Conservation (phyloP, 2,113 vertebrate species). For the Chinchilla lanigera region DNA sequence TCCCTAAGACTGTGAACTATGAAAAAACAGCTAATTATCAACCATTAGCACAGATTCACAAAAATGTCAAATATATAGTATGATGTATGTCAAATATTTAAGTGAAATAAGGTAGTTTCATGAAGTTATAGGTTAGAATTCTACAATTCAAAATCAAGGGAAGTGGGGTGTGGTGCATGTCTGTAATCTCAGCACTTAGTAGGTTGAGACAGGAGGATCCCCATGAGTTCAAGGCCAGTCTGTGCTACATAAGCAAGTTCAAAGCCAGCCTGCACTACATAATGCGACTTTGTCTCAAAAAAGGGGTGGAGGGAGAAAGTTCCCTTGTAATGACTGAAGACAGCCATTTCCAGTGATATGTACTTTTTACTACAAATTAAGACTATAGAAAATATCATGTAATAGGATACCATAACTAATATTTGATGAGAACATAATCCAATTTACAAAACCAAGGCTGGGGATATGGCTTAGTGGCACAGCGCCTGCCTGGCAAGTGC, state of each 20-base stretch:
- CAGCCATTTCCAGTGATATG: neutral
- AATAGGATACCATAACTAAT: neutral
- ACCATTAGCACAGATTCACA: neutral
- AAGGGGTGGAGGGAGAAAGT: neutral
- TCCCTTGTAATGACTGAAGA: neutral
- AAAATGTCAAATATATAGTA: constrained; percentile 43
- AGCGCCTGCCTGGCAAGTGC: too few species aligned
- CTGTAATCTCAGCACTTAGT: neutral
- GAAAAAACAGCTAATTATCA: constrained; percentile 45
- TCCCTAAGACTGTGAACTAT: constrained; percentile 19
- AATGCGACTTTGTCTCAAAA: too few species aligned
- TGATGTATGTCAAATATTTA: constrained; percentile 25
- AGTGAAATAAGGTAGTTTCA: constrained; percentile 27
- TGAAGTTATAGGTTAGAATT: constrained; percentile 33
- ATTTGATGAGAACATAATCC: constrained; percentile 6
- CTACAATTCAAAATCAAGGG: constrained; percentile 47
- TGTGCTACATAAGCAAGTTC: too few species aligned
- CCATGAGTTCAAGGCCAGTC: neutral
- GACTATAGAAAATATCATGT: neutral
- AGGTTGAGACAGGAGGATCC: neutral
- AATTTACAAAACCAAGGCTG: neutral
- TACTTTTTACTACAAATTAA: neutral
- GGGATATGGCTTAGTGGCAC: too few species aligned
- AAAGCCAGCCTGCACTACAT: too few species aligned
- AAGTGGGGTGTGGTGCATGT: neutral